These are phyloP conservation scores for Microchirus variegatus DNA, from an alignment of 2,797 vertebrate genomes.

Conservation along the genomic window DNA sequence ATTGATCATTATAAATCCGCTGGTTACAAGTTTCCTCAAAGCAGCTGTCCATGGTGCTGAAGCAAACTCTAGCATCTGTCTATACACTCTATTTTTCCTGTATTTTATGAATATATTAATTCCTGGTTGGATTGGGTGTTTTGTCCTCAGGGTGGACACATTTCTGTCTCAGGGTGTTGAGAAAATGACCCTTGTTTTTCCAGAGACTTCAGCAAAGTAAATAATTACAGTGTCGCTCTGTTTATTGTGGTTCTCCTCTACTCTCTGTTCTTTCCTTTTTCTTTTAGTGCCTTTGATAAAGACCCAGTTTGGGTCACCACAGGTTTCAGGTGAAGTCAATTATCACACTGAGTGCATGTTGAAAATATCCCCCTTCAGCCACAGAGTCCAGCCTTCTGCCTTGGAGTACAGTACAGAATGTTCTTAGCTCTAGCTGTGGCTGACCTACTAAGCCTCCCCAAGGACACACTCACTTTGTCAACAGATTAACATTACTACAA, in stretches of 20 bases:
- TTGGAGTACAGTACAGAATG: conserved; percentile 17
- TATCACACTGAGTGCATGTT: conserved; percentile 21
- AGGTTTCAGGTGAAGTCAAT: not conserved
- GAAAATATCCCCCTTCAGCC: conserved; percentile 20
- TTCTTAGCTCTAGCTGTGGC: conserved; percentile 14
- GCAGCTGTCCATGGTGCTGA: conserved; percentile 26
- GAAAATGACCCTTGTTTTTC: too few relatives aligned
- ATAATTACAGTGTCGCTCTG: too few relatives aligned
- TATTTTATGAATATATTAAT: too few relatives aligned
- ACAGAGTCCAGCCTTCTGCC: conserved; percentile 6
- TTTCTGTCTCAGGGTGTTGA: too few relatives aligned
- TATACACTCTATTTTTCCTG: too few relatives aligned
- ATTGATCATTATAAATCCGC: not conserved
- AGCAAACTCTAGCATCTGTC: not conserved
- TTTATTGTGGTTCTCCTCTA: not conserved
- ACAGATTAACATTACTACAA: too few relatives aligned
- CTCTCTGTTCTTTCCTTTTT: not conserved
- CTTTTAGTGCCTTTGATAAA: not conserved
- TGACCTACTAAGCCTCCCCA: conserved; percentile 12
- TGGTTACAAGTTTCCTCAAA: not conserved
- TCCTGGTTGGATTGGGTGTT: too few relatives aligned
- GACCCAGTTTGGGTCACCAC: not conserved
- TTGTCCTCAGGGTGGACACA: too few relatives aligned
- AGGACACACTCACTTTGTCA: not conserved
- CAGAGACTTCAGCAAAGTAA: too few relatives aligned